Evolutionary conservation across 2,888 invertebrate genomes (phyloP).

Genomic region (Eristalinus sepulchralis): DNA sequence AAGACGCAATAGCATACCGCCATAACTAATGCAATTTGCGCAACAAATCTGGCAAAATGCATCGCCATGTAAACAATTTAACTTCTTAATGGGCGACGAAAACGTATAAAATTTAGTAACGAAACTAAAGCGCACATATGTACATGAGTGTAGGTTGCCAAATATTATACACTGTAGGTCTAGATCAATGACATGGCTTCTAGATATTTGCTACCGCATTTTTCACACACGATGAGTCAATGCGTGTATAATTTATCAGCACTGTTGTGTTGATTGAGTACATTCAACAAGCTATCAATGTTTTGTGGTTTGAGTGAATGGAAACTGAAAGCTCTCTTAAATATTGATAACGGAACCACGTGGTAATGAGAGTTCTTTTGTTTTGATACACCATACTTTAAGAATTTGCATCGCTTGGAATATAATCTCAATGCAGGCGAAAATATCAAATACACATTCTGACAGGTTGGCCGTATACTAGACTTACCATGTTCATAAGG

Average conservation of each 20-base stretch:
- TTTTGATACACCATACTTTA: no score
- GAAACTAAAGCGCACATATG: neutral
- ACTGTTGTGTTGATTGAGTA: neutral
- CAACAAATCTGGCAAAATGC: neutral
- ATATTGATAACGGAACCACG: no score
- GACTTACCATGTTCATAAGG: slow-evolving; percentile 98
- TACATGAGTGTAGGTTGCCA: neutral
- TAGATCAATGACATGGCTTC: no score
- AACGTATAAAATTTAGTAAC: neutral
- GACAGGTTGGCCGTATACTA: no score
- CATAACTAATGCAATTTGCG: neutral
- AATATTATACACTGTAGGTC: no score
- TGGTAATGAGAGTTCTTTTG: no score
- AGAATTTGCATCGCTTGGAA: no score
- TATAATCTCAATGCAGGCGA: no score
- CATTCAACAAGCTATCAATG: neutral
- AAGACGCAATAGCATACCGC: neutral
- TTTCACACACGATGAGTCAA: no score
- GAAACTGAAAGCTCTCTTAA: no score
- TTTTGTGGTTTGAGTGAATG: neutral
- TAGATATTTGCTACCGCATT: no score
- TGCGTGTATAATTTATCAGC: neutral
- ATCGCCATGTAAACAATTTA: neutral
- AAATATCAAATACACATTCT: no score
- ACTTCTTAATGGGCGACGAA: neutral